Evolutionary conservation across 2,113 vertebrate genomes (phyloP), one percentile per base, ranked within the genome.

Genomic region (Felis catus): DNA sequence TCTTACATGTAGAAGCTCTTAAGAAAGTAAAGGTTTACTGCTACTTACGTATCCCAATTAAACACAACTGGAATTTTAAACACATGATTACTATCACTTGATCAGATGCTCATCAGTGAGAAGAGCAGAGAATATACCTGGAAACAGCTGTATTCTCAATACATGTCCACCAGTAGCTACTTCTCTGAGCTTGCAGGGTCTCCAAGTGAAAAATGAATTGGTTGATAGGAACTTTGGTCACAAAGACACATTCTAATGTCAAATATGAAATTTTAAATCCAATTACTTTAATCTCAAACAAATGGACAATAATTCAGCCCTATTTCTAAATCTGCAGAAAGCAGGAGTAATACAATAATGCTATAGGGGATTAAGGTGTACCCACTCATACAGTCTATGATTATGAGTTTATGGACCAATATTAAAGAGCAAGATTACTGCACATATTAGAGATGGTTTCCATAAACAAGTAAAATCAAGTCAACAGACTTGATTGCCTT

Each of bases 261-360:
- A 86, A 91, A 80, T 58, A 79, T 3, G 51, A 74, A 87, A 65
- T n/a, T 86, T 74, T 80, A 89, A 92, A 15, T 86, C 16, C 80
- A 18, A 55, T 92, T 76, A 82, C 11, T 84, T 92, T 93, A 88
- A 71, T 95, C 29, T 95, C 61, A 76, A 58, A 68, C n/a, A 93
- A 78, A 4, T 53, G 45, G 27, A 61, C 45, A 85, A 21, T 84
- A n/a, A 65, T 73, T 83, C 65, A 88, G 23, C 31, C n/a, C n/a
- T 76, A 84, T 81, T 89, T 76, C 31, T 92, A 80, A 93, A 83
- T 79, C 39, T 41, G 7, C 58, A 84, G 41, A 39, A 16, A 90
- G 45, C 66, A 96, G n/a, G 25, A 68, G 19, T n/a, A 73, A 68
- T 9, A 70, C 33, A 70, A 13, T 23, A 68, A 61, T 27, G 7